Evolutionary conservation across 2,797 vertebrate genomes (phyloP).

Genomic region (Gallinago nigripennis): DNA sequence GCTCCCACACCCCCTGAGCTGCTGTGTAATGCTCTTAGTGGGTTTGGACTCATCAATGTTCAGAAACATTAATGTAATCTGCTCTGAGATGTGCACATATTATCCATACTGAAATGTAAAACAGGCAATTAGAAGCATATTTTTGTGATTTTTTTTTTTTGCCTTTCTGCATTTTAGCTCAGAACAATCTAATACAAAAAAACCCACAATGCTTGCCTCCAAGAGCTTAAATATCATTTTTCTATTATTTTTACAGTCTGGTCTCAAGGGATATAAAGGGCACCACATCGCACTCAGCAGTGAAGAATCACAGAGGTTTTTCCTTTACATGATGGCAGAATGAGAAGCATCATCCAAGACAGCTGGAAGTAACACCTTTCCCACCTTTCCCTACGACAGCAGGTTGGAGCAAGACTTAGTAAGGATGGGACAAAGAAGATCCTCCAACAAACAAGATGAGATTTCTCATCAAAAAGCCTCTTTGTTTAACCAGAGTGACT

Average conservation of each 20-base stretch:
- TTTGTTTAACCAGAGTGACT: neutral
- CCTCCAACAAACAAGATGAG: neutral
- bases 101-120: neutral
- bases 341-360: neutral
- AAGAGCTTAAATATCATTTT: neutral
- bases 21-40: neutral
- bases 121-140: neutral
- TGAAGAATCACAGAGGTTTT: neutral
- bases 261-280: neutral
- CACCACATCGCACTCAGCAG: neutral
- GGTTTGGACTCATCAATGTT: neutral
- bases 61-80: neutral
- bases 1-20: neutral
- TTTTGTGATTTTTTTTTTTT: neutral
- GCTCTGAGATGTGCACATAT: neutral
- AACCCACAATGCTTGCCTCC: neutral
- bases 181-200: neutral
- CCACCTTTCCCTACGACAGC: rapidly evolving
- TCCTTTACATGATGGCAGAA: neutral
- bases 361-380: rapidly evolving
- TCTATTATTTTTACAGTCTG: neutral
- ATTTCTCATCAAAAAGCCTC: neutral
- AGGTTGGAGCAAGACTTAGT: neutral
- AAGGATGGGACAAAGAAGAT: neutral
- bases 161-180: neutral